A percentile compares a stretch with the other conserved stretches of the same genome.
These are phyloP conservation scores for Anolis apletophallus DNA, from an alignment of 2,797 vertebrate species.

Conservation along the genomic window DNA sequence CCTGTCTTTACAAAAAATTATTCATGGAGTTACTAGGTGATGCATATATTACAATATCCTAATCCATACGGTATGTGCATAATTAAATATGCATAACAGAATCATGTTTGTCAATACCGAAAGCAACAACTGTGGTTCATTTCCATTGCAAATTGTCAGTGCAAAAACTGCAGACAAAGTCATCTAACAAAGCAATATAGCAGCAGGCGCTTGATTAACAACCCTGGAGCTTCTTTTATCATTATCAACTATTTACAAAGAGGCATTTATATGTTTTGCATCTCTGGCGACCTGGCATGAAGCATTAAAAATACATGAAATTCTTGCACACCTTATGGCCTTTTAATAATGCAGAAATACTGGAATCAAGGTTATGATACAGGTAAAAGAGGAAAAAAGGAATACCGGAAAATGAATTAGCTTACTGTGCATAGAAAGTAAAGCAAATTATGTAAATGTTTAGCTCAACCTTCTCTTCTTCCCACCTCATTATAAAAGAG, in stretches of 20 bases:
- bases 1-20: constrained; percentile 7
- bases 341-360: constrained; percentile 77
- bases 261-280: constrained; percentile 74
- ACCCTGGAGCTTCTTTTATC: constrained; percentile 64
- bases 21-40: not conserved
- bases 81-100: not conserved
- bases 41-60: not conserved
- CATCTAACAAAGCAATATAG: constrained; percentile 66
- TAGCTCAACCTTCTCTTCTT: not conserved
- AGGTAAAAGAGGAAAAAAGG: constrained; percentile 68
- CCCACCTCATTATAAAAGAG: constrained; percentile 54
- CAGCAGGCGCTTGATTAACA: constrained; percentile 68
- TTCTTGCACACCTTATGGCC: constrained; percentile 65
- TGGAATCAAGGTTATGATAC: constrained; percentile 68
- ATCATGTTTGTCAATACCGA: constrained; percentile 26
- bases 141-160: constrained; percentile 55
- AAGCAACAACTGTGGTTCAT: constrained; percentile 54
- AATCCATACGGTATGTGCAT: not conserved
- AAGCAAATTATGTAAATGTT: not conserved
- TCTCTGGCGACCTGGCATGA: constrained; percentile 72
- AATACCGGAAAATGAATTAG: not conserved
- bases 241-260: constrained; percentile 73
- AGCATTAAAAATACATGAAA: constrained; percentile 79
- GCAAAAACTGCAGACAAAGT: constrained; percentile 38
- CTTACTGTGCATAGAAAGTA: not conserved